phyloP scores from a whole-genome alignment of 2,888 invertebrate genomes.

The Metellina segmentata region DNA sequence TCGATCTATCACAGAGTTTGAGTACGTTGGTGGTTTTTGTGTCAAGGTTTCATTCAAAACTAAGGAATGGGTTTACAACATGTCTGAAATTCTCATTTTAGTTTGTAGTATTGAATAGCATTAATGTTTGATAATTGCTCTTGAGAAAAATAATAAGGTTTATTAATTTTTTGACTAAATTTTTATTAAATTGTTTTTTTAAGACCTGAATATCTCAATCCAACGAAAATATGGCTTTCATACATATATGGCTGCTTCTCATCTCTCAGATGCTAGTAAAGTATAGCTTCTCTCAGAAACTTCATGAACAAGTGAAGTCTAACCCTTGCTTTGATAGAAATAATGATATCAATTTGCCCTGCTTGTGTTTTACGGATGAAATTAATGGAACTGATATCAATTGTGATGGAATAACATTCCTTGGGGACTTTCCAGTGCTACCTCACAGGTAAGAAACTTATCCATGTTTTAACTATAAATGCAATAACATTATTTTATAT shows the following conservation, averaged over 20 bases:
- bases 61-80: not conserved
- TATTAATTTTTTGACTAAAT: not conserved
- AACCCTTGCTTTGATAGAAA: slow-evolving; percentile 53
- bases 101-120: not conserved
- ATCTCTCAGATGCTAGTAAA: not conserved
- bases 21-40: not conserved
- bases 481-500: not conserved
- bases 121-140: not conserved
- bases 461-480: not conserved
- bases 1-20: no score
- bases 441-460: slow-evolving; percentile 85
- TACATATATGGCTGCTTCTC: slow-evolving; percentile 11
- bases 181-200: slow-evolving; percentile 8
- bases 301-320: not conserved
- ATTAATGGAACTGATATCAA: slow-evolving; percentile 86
- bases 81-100: not conserved
- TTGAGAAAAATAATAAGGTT: not conserved
- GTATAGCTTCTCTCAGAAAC: not conserved
- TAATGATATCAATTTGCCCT: slow-evolving; percentile 84
- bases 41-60: not conserved
- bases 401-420: slow-evolving; percentile 91
- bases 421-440: slow-evolving; percentile 88
- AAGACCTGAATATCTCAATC: slow-evolving; percentile 5
- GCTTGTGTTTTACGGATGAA: slow-evolving; percentile 83
- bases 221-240: slow-evolving; percentile 5